Evolutionary conservation across 2,888 invertebrate species (phyloP).

Genomic region (Drosophila nigricruria): DNA sequence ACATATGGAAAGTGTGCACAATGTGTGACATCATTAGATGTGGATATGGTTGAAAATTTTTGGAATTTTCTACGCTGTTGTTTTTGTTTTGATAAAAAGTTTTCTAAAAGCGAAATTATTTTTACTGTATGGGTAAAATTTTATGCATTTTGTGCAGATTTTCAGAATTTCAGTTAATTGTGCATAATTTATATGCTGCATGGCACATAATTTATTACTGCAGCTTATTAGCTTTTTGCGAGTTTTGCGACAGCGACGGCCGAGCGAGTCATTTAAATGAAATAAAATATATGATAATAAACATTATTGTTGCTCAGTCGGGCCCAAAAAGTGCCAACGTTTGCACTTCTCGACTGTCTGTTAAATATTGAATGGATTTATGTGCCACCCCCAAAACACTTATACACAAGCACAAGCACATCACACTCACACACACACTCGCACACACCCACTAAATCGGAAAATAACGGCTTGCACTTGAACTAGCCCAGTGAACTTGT

Average conservation of each 20-base stretch:
- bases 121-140: slow-evolving; percentile 53
- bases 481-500: slow-evolving; percentile 50
- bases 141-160: slow-evolving; percentile 75
- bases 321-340: slow-evolving; percentile 69
- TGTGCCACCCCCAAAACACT: slow-evolving; percentile 41
- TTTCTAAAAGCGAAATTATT: slow-evolving; percentile 46
- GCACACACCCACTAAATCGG: slow-evolving; percentile 43
- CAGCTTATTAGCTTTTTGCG: slow-evolving; percentile 78
- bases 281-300: slow-evolving; percentile 81
- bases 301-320: slow-evolving; percentile 70
- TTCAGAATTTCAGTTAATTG: slow-evolving; percentile 74
- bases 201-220: slow-evolving; percentile 80
- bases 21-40: slow-evolving; percentile 60
- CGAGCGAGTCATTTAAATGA: slow-evolving; percentile 74
- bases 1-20: slow-evolving; percentile 11
- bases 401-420: slow-evolving; percentile 19
- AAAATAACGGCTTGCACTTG: slow-evolving; percentile 63
- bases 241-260: slow-evolving; percentile 53
- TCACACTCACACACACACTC: slow-evolving; percentile 2
- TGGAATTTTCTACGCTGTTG: slow-evolving; percentile 47
- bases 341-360: slow-evolving; percentile 75
- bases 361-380: slow-evolving; percentile 73
- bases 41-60: slow-evolving; percentile 40
- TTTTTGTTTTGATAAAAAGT: slow-evolving; percentile 54
- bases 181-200: slow-evolving; percentile 77